These are phyloP conservation scores for Pelobates fuscus DNA, from an alignment of 2,113 vertebrate species.

Conservation along the genomic window DNA sequence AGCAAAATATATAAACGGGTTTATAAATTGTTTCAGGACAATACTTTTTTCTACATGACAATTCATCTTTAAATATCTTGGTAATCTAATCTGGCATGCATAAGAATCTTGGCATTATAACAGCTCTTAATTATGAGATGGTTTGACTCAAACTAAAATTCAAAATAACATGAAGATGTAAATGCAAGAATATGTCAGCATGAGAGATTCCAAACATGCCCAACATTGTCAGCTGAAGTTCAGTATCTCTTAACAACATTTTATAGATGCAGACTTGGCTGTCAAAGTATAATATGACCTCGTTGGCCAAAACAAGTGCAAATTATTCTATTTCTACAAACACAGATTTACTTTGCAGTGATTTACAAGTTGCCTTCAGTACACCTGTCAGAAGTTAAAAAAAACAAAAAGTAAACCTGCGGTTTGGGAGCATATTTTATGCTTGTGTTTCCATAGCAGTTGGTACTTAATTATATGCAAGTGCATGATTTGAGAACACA, in stretches of 20 bases:
- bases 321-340: constrained; percentile 29
- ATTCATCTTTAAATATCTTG: too few relatives aligned
- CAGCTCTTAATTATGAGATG: too few relatives aligned
- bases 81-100: too few relatives aligned
- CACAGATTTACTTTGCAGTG: constrained; percentile 14
- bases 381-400: constrained; percentile 30
- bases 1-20: too few relatives aligned
- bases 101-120: too few relatives aligned
- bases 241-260: not conserved
- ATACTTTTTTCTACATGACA: too few relatives aligned
- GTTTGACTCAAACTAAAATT: not conserved
- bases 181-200: not conserved
- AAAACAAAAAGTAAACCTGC: constrained; percentile 19
- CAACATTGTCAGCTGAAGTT: not conserved
- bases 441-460: constrained; percentile 8
- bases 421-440: constrained; percentile 33
- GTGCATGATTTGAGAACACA: constrained; percentile 44
- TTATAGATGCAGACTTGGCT: constrained; percentile 6
- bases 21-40: too few relatives aligned
- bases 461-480: constrained; percentile 46
- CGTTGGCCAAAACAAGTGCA: constrained; percentile 23
- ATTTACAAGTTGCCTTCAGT: constrained; percentile 40
- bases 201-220: not conserved
- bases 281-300: constrained; percentile 20
- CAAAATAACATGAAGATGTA: not conserved